These are phyloP conservation scores for Ursus arctos DNA, from an alignment of 2,113 vertebrate genomes.

Conservation along the genomic window DNA sequence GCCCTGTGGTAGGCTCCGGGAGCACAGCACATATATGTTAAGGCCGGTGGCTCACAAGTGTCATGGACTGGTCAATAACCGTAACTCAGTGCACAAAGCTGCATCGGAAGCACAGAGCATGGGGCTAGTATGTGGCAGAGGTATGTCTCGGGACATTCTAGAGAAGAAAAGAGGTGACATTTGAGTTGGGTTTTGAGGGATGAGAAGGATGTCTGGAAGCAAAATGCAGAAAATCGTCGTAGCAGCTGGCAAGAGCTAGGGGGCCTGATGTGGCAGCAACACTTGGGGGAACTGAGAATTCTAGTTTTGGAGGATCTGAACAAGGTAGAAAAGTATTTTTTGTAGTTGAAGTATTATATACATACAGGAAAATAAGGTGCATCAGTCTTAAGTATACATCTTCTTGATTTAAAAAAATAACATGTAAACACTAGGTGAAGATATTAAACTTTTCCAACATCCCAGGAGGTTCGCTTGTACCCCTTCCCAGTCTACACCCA, in stretches of 20 bases:
- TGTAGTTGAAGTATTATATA: neutral
- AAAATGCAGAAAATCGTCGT: neutral
- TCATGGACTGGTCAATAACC: neutral
- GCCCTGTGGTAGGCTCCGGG: neutral
- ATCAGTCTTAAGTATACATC: neutral
- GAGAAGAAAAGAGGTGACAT: neutral
- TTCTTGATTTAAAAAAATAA: neutral
- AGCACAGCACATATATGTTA: accelerated
- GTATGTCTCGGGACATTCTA: neutral
- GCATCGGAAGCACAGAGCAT: neutral
- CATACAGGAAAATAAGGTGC: neutral
- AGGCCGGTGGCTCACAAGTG: neutral
- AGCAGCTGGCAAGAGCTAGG: neutral
- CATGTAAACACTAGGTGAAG: neutral
- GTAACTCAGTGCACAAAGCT: neutral
- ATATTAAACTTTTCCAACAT: neutral
- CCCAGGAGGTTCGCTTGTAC: neutral
- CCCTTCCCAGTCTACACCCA: neutral
- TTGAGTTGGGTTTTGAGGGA: neutral
- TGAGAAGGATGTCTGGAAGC: neutral
- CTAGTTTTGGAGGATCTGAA: neutral
- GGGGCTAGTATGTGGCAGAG: neutral
- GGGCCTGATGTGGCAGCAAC: neutral
- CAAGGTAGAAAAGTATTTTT: neutral
- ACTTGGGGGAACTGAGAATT: neutral